Conservation (phyloP, 2,888 invertebrate species). For the Amphipyra berbera region DNA sequence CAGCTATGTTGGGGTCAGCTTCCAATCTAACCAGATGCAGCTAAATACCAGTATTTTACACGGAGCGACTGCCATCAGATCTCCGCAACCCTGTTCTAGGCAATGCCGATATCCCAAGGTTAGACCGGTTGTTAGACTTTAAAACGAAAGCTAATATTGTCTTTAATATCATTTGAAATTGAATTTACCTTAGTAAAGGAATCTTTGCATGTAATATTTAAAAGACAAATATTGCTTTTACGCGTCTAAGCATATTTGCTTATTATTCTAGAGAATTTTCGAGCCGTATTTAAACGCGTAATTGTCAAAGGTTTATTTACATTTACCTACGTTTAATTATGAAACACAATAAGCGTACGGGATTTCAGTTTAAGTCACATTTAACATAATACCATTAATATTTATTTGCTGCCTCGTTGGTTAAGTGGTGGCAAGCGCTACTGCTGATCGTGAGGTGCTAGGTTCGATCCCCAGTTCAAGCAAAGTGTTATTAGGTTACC, state of each 20-base stretch:
- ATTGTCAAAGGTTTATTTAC: slow-evolving; percentile 38
- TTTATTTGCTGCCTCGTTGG: too few species aligned
- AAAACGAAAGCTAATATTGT: background rate
- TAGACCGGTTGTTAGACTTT: too few species aligned
- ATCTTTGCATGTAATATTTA: slow-evolving; percentile 10
- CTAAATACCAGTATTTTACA: too few species aligned
- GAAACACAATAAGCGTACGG: background rate
- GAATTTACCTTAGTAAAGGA: slow-evolving; percentile 3
- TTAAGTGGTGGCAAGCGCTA: too few species aligned
- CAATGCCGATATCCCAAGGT: too few species aligned
- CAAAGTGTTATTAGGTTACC: too few species aligned
- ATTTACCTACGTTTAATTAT: slow-evolving; percentile 14
- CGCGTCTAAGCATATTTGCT: slow-evolving; percentile 22
- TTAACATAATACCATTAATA: background rate
- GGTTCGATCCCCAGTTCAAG: too few species aligned
- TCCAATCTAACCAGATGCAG: too few species aligned
- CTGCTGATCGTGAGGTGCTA: too few species aligned
- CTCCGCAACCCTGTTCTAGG: too few species aligned
- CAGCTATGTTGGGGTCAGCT: too few species aligned
- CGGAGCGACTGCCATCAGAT: too few species aligned
- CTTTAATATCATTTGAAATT: background rate
- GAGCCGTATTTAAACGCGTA: slow-evolving; percentile 24
- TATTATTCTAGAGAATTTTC: slow-evolving; percentile 18
- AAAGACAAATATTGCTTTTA: slow-evolving; percentile 32
- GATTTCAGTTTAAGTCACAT: background rate